A percentile compares a stretch with the other conserved stretches of the same genome.
Conservation (phyloP, 2,113 vertebrate species). For the Proteles cristata region DNA sequence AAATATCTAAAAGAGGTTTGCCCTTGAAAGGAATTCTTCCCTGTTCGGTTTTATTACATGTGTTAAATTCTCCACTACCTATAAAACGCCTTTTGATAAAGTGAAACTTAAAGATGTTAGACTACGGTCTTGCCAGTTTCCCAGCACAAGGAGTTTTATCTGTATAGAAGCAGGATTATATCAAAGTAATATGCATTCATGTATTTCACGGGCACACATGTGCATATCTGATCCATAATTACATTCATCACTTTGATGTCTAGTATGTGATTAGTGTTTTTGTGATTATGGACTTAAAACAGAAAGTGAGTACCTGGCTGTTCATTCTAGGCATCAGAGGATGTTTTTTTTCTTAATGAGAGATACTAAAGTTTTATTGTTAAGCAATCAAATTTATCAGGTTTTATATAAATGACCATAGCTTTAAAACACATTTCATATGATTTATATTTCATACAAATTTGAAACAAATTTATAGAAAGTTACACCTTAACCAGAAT, state of each 20-base stretch:
- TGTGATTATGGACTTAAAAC: neutral
- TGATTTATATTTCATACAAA: neutral
- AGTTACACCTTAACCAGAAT: neutral
- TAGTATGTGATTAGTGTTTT: neutral
- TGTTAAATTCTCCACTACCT: neutral
- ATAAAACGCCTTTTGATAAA: slow-evolving; percentile 24
- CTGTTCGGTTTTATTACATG: neutral
- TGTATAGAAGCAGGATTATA: neutral
- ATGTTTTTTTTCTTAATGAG: neutral
- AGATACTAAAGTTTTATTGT: neutral
- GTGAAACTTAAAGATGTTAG: slow-evolving; percentile 1
- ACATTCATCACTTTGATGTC: neutral
- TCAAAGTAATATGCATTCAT: neutral
- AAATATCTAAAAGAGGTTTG: slow-evolving; percentile 45
- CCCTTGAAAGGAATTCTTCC: slow-evolving; percentile 1
- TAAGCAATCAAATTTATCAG: neutral
- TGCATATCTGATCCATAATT: neutral
- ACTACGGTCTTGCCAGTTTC: neutral
- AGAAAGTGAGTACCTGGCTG: neutral
- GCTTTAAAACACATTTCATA: neutral
- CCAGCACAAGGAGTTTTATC: neutral
- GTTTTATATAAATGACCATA: neutral
- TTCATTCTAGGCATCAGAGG: neutral
- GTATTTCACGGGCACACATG: neutral
- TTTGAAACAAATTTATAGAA: neutral